Evolutionary conservation across 1,140 invertebrate species (phyloP).

Genomic region (Sitobion miscanthi): DNA sequence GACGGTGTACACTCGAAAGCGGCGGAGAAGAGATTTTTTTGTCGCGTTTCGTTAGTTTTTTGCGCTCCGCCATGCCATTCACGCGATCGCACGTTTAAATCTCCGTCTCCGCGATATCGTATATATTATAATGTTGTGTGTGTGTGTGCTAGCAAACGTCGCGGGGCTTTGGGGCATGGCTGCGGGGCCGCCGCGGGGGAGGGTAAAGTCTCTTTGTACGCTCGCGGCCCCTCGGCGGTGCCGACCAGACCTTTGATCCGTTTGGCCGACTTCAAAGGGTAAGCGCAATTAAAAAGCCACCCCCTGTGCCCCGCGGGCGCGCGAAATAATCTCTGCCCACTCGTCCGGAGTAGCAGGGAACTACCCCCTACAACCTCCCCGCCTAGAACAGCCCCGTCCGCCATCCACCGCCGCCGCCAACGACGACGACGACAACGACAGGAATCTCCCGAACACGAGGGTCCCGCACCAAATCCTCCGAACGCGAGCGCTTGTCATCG

Average conservation of each 20-base stretch:
- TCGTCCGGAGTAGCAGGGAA: neutral
- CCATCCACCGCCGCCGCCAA: neutral
- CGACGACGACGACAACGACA: neutral
- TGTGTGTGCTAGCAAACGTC: neutral
- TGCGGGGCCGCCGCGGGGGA: neutral
- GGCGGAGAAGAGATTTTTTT: neutral
- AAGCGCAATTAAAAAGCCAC: conserved; percentile 34
- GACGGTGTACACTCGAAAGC: neutral
- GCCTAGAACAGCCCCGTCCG: too few species aligned
- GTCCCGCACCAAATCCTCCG: neutral
- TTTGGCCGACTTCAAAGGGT: conserved; percentile 18
- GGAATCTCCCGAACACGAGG: neutral
- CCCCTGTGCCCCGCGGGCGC: conserved; percentile 17
- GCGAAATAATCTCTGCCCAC: conserved; percentile 28
- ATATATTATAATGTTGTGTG: neutral
- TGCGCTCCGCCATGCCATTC: neutral
- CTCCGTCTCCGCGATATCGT: neutral
- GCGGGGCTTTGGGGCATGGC: neutral
- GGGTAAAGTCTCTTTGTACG: neutral
- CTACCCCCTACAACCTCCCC: neutral
- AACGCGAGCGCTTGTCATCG: neutral
- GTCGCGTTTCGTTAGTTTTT: conserved; percentile 14
- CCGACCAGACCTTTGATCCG: neutral
- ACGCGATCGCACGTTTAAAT: neutral
- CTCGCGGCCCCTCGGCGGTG: neutral